A percentile compares a stretch with the other conserved stretches of the same genome.
Conservation (phyloP, 2,888 invertebrate species). For the Mesopsocus fuscifrons region DNA sequence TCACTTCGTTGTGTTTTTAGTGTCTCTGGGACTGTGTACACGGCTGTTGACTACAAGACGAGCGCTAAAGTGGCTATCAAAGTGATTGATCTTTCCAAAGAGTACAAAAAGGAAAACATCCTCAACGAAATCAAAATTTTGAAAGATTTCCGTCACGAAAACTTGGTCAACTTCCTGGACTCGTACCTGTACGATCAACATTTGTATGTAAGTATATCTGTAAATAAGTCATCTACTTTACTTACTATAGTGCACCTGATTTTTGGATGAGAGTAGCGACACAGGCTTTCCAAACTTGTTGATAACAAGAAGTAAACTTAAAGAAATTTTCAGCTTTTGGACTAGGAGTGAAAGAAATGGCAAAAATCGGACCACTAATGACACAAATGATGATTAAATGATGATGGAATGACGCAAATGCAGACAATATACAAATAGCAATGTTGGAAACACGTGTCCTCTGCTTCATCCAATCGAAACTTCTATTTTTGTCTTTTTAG, state of each 20-base stretch:
- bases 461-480: neutral
- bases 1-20: too few relatives aligned
- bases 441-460: neutral
- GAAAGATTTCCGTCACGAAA: conserved; percentile 80
- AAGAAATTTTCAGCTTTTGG: too few relatives aligned
- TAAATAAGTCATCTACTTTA: too few relatives aligned
- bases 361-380: too few relatives aligned
- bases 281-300: too few relatives aligned
- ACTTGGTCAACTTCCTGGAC: conserved; percentile 88
- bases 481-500: too few relatives aligned
- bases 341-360: too few relatives aligned
- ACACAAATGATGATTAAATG: too few relatives aligned
- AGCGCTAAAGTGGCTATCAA: conserved; percentile 67
- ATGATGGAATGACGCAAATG: too few relatives aligned
- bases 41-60: neutral
- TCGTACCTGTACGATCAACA: conserved; percentile 82
- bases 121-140: conserved; percentile 86
- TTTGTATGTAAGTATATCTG: conserved; percentile 54
- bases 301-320: too few relatives aligned
- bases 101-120: conserved; percentile 89
- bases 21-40: conserved; percentile 5
- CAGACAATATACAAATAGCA: neutral
- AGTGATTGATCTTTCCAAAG: conserved; percentile 85
- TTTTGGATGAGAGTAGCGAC: too few relatives aligned
- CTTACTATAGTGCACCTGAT: too few relatives aligned